Evolutionary conservation across 2,888 invertebrate species (phyloP), one percentile per base, ranked within the genome.

Genomic region (Eremobia ochroleuca): DNA sequence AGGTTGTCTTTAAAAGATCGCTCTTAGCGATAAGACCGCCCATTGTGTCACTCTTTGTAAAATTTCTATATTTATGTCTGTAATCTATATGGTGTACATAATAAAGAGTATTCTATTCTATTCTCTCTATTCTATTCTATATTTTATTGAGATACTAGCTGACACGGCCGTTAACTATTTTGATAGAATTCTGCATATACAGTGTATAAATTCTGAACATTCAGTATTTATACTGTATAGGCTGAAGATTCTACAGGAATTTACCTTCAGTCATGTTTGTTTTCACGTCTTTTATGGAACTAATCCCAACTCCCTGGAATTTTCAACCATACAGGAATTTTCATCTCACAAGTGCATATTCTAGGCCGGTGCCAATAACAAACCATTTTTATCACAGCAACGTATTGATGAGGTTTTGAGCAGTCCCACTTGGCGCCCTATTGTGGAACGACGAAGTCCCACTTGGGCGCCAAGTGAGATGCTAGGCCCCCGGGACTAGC

Each of bases 381-480:
- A 37, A 72, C 28, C 4, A 37, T 37, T 66, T 49, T 49, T 4
- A 2, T 28, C 4, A 66, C 11, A 25, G 49, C 9, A 49, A 46
- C 13, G 21, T 5, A 28, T 58, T 64, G 40, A 9, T 31, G n/a
- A 21, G 6, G 18, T 8, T 4, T 21, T 13, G 11, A 28, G 25
- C 2, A 1, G 15, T n/a, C 31, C n/a, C 6, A 43, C n/a, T 69
- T 73, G 58, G 46, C 61, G 46, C 28, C 46, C 61, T 5, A 37
- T 18, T 13, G 46, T 40, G 15, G 18, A 52, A 52, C 2, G 18
- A 52, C 18, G 4, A 13, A 13, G 76, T 64, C 76, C 64, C 49
- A 49, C 21, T 66, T 77, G 66, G 66, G 76, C 76, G 76, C 46
- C 76, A 76, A 58, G 4, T 37, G 9, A 18, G n/a, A 43, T n/a